phyloP scores from a whole-genome alignment of 2,797 vertebrate species.

The Xenops minutus region DNA sequence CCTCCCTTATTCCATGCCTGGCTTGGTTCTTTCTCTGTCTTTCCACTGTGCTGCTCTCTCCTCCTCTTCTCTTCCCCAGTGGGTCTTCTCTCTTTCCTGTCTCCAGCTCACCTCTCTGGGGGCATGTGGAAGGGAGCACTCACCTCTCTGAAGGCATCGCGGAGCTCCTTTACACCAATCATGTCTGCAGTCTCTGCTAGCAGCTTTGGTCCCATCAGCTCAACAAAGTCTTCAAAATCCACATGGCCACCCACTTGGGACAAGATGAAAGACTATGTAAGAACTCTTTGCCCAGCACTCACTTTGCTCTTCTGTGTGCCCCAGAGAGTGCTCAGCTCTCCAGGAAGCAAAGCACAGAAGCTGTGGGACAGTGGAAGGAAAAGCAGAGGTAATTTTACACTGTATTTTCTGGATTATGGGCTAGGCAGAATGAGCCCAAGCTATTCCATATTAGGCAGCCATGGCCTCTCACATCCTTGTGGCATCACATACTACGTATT shows the following conservation, averaged over 20 bases:
- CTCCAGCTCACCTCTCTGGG: not conserved
- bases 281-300: not conserved
- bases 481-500: not conserved
- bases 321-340: not conserved
- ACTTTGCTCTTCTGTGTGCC: not conserved
- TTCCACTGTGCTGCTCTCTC: not conserved
- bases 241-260: conserved; percentile 93
- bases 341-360: not conserved
- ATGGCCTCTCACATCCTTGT: not conserved
- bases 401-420: not conserved
- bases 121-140: not conserved
- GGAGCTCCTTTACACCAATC: conserved; percentile 96
- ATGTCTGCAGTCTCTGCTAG: conserved; percentile 96
- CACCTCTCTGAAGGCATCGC: conserved; percentile 96
- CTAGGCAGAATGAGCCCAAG: not conserved
- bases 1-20: not conserved
- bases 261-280: conserved; percentile 31
- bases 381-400: not conserved
- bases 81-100: not conserved
- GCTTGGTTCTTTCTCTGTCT: not conserved
- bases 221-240: conserved; percentile 98
- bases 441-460: not conserved
- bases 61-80: not conserved
- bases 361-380: not conserved
- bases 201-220: conserved; percentile 97